Conservation (phyloP, 2,888 invertebrate genomes). For the Physocephala rufipes region DNA sequence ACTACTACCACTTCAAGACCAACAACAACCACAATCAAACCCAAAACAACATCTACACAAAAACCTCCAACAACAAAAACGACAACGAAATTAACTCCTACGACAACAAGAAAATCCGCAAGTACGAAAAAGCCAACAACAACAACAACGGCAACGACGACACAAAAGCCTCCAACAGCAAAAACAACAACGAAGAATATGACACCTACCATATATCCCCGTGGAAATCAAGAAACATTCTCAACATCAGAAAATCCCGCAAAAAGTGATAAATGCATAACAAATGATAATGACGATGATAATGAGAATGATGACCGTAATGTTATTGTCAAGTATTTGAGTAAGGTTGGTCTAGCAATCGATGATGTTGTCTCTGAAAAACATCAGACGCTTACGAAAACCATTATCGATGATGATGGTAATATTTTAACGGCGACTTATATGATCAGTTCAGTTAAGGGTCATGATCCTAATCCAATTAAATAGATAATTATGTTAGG, state of each 20-base stretch:
- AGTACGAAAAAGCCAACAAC: background rate
- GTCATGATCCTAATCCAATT: background rate
- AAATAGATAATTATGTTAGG: slow-evolving; percentile 11
- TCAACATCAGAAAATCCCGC: background rate
- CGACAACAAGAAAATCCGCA: background rate
- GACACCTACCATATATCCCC: background rate
- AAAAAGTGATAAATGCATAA: background rate
- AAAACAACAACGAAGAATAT: background rate
- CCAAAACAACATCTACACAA: background rate
- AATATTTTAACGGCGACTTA: slow-evolving; percentile 23
- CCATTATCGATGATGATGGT: slow-evolving; percentile 14
- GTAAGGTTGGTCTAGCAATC: background rate
- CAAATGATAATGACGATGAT: background rate
- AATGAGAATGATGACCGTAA: background rate
- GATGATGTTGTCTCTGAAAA: slow-evolving; percentile 7
- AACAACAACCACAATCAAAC: background rate
- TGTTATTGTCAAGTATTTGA: slow-evolving; percentile 5
- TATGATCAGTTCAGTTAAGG: slow-evolving; percentile 16
- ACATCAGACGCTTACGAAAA: slow-evolving; percentile 11
- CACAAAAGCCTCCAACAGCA: background rate
- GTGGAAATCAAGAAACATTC: background rate
- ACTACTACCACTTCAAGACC: background rate
- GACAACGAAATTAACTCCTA: background rate
- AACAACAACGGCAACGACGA: background rate
- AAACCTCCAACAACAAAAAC: background rate